Evolutionary conservation across 2,888 invertebrate genomes (phyloP).

Genomic region (Anticlea derivata): DNA sequence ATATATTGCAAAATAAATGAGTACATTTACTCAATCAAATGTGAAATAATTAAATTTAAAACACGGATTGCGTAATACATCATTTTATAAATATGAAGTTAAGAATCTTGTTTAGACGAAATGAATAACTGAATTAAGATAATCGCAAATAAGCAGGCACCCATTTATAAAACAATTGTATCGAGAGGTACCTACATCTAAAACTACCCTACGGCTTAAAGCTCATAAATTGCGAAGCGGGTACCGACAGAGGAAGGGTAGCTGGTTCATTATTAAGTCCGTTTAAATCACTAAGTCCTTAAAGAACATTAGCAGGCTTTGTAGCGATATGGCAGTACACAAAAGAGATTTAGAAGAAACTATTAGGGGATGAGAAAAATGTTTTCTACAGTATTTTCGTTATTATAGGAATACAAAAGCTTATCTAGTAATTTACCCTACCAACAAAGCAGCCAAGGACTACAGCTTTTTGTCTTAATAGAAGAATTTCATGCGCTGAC

Average conservation of each 20-base stretch:
- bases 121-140: constrained; percentile 11
- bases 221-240: constrained; percentile 67
- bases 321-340: constrained; percentile 79
- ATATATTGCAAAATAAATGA: too few species aligned
- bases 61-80: too few species aligned
- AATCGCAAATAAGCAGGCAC: constrained; percentile 1
- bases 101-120: too few species aligned
- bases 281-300: constrained; percentile 84
- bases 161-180: constrained; percentile 23
- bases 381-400: constrained; percentile 9
- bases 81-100: too few species aligned
- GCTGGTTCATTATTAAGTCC: constrained; percentile 81
- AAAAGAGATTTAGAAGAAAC: constrained; percentile 75
- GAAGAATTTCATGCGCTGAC: too few species aligned
- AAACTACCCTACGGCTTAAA: constrained; percentile 57
- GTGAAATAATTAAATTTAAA: too few species aligned
- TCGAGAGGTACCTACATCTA: constrained; percentile 15
- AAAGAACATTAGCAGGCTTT: constrained; percentile 83
- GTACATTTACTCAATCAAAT: too few species aligned
- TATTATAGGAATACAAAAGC: too few species aligned
- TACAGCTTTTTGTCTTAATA: too few species aligned
- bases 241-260: constrained; percentile 63
- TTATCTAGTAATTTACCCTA: too few species aligned
- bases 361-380: constrained; percentile 46
- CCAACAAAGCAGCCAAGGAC: too few species aligned